These are phyloP conservation scores for Tangara arthus DNA, from an alignment of 2,797 vertebrate genomes.

Conservation along the genomic window DNA sequence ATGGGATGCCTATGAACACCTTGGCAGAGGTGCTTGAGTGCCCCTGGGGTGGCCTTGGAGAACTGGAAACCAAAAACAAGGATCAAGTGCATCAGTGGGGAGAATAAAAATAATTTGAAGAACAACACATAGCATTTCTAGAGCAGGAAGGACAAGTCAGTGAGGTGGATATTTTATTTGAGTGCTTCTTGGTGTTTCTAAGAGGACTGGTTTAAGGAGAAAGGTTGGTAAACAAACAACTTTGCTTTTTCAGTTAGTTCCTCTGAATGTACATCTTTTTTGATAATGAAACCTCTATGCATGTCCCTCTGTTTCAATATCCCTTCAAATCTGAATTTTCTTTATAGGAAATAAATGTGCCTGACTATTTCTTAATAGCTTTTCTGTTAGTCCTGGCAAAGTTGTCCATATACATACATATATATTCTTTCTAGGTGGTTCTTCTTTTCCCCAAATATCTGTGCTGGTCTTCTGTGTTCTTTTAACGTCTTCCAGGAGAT, in stretches of 20 bases:
- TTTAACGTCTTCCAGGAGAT: slow-evolving; percentile 56
- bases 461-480: slow-evolving; percentile 1
- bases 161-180: background rate
- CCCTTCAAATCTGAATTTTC: background rate
- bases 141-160: background rate
- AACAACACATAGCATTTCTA: background rate
- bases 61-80: background rate
- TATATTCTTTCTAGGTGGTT: background rate
- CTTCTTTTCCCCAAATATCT: background rate
- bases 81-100: background rate
- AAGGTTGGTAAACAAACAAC: background rate
- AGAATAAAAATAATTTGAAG: background rate
- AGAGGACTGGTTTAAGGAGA: background rate
- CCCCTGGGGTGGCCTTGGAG: rapidly evolving
- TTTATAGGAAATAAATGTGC: background rate
- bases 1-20: rapidly evolving
- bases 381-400: background rate
- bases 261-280: background rate
- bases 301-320: background rate
- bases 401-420: background rate
- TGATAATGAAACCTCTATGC: background rate
- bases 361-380: background rate
- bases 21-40: background rate
- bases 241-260: background rate
- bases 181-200: background rate